Conservation (phyloP, 1,140 invertebrate species). For the Oppia nitens region DNA sequence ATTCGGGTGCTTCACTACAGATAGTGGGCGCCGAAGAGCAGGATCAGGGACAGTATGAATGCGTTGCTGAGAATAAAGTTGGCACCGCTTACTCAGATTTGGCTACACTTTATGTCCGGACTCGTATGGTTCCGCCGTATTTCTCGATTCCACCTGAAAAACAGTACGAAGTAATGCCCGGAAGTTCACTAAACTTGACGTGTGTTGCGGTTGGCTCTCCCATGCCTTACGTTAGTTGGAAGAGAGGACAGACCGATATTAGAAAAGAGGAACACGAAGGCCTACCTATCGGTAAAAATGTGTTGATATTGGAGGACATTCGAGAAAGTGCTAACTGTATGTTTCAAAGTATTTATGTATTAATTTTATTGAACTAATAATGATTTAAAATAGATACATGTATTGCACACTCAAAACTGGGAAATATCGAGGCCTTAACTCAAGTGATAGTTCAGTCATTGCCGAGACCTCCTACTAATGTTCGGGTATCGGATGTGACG, state of each 20-base stretch:
- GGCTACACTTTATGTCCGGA: slow-evolving; percentile 76
- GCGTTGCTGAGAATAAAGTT: slow-evolving; percentile 71
- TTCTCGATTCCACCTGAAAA: slow-evolving; percentile 77
- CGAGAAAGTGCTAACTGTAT: slow-evolving; percentile 74
- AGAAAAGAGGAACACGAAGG: slow-evolving; percentile 37
- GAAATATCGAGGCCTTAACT: slow-evolving; percentile 66
- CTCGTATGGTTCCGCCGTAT: slow-evolving; percentile 53
- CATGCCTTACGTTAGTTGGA: slow-evolving; percentile 93
- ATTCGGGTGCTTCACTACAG: slow-evolving; percentile 68
- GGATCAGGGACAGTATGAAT: slow-evolving; percentile 73
- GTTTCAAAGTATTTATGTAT: too few relatives aligned
- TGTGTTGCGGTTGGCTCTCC: slow-evolving; percentile 93
- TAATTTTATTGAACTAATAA: too few relatives aligned
- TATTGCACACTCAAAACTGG: slow-evolving; percentile 79
- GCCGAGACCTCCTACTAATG: slow-evolving; percentile 67
- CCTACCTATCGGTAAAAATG: slow-evolving; percentile 44
- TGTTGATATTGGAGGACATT: slow-evolving; percentile 65
- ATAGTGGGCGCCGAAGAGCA: slow-evolving; percentile 73
- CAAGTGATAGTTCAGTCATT: slow-evolving; percentile 85
- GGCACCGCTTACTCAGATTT: slow-evolving; percentile 82
- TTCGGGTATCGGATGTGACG: slow-evolving; percentile 75
- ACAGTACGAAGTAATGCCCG: slow-evolving; percentile 70
- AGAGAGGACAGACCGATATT: slow-evolving; percentile 56
- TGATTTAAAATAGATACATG: too few relatives aligned
- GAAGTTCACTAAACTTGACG: slow-evolving; percentile 72